Conservation (phyloP, 2,113 vertebrate genomes). For the Ranitomeya variabilis region DNA sequence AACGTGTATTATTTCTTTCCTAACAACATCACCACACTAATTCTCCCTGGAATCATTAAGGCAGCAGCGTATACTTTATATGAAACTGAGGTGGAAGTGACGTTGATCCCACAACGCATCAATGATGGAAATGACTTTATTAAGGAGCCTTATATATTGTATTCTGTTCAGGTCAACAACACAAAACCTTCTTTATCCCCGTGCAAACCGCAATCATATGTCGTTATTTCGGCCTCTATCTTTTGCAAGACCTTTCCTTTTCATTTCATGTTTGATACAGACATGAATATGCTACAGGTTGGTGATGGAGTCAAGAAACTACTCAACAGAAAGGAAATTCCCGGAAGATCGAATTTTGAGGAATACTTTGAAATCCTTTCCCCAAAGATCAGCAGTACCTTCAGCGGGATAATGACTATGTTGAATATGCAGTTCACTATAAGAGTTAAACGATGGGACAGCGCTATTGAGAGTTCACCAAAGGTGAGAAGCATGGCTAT, state of each 20-base stretch:
- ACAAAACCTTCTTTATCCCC: slow-evolving; percentile 84
- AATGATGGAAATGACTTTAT: slow-evolving; percentile 82
- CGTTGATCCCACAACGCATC: slow-evolving; percentile 74
- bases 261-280: slow-evolving; percentile 93
- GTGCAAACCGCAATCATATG: slow-evolving; percentile 84
- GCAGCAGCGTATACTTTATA: slow-evolving; percentile 88
- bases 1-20: slow-evolving; percentile 96
- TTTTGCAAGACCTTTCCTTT: slow-evolving; percentile 97
- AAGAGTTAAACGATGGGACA: slow-evolving; percentile 82
- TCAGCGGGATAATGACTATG: slow-evolving; percentile 93
- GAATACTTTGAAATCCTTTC: slow-evolving; percentile 89
- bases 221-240: slow-evolving; percentile 86
- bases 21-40: slow-evolving; percentile 82
- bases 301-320: slow-evolving; percentile 90
- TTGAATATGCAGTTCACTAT: slow-evolving; percentile 93
- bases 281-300: slow-evolving; percentile 88
- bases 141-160: slow-evolving; percentile 88
- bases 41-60: slow-evolving; percentile 91
- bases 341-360: slow-evolving; percentile 82
- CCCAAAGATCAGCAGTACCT: slow-evolving; percentile 88
- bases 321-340: slow-evolving; percentile 81
- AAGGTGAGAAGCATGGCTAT: slow-evolving; percentile 77
- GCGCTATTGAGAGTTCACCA: slow-evolving; percentile 75
- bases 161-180: slow-evolving; percentile 84
- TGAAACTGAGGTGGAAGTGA: slow-evolving; percentile 85